Evolutionary conservation across 1,140 invertebrate species (phyloP), one percentile per base, ranked within the genome.

Genomic region (Neotoxoptera formosana): DNA sequence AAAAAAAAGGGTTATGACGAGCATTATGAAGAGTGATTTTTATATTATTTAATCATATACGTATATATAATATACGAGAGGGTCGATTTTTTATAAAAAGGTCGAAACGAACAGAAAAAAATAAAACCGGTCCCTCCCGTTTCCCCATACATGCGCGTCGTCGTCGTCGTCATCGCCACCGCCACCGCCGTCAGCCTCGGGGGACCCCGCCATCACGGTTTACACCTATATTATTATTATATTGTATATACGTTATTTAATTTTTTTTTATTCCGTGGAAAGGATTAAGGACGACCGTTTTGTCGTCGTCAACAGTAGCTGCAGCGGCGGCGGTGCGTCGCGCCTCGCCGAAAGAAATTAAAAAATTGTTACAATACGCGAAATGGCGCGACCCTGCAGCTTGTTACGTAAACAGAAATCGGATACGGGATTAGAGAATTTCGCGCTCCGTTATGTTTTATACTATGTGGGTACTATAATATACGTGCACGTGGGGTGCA

Each of bases 251-350:
- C 48, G 47, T 51, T 53, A 56, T 56, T 89, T 56, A n/a, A 76
- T 90, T 67, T 90, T 56, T 91, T 91, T 81, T 91, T n/a, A n/a
- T n/a, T 91, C 45, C n/a, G 45, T 56, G 91, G 91, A 93, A 93
- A 93, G 91, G 91, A 93, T 93, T 93, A 93, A 93, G 91, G 91
- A 86, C 91, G 91, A 93, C 91, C 91, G 91, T 93, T 93, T 93
- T 93, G 91, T 84, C 41, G 89, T 60, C 87, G 48, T 60, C 87
- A 34, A 90, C 88, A 60, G 36, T 45, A 53, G 48, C n/a, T n/a
- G n/a, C 87, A 30, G 86, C 41, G 30, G 45, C 34, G 47, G 87
- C 34, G 87, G 34, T 51, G n/a, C 17, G 51, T 56, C 11, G 48
- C 47, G 34, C 83, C 41, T 84, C 67, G 47, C 11, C 36, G 81